Percentiles rank a stretch among this genome's conserved stretches.
phyloP scores from a whole-genome alignment of 2,888 invertebrate genomes.

The Listrodromus nycthemerus region DNA sequence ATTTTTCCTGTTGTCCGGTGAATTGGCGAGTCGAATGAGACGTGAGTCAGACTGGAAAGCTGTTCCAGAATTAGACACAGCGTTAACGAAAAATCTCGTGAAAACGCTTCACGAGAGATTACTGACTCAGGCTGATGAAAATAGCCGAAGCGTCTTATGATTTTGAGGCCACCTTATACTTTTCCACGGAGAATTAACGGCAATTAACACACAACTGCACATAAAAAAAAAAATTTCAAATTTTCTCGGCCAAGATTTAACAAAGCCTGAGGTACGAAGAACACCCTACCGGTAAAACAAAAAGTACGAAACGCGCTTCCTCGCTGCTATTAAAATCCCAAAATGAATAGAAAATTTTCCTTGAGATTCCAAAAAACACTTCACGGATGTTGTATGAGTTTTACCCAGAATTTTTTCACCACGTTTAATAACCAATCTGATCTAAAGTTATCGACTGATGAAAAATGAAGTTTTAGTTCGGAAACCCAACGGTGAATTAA shows the following conservation, averaged over 20 bases:
- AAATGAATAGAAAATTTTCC: too few species aligned
- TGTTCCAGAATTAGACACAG: constrained; percentile 54
- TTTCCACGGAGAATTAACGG: not conserved
- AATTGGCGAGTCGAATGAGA: not conserved
- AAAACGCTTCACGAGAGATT: constrained; percentile 52
- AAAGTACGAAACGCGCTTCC: not conserved
- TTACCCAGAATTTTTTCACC: not conserved
- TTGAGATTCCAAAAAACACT: too few species aligned
- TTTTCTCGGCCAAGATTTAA: not conserved
- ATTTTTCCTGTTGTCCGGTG: not conserved
- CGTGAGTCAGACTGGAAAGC: constrained; percentile 40
- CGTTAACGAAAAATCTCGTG: constrained; percentile 54
- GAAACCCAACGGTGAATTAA: not conserved
- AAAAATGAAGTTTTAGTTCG: not conserved
- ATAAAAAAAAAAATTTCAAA: too few species aligned
- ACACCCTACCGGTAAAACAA: not conserved
- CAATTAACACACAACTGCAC: not conserved
- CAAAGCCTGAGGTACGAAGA: too few species aligned
- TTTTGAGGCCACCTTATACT: constrained; percentile 35
- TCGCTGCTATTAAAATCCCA: not conserved
- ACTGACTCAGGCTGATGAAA: constrained; percentile 56
- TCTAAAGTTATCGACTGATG: not conserved
- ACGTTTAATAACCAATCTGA: not conserved
- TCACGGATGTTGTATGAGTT: not conserved
- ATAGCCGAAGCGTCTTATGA: constrained; percentile 44